These are phyloP conservation scores for Chionis minor DNA, from an alignment of 2,113 vertebrate species.

Conservation along the genomic window DNA sequence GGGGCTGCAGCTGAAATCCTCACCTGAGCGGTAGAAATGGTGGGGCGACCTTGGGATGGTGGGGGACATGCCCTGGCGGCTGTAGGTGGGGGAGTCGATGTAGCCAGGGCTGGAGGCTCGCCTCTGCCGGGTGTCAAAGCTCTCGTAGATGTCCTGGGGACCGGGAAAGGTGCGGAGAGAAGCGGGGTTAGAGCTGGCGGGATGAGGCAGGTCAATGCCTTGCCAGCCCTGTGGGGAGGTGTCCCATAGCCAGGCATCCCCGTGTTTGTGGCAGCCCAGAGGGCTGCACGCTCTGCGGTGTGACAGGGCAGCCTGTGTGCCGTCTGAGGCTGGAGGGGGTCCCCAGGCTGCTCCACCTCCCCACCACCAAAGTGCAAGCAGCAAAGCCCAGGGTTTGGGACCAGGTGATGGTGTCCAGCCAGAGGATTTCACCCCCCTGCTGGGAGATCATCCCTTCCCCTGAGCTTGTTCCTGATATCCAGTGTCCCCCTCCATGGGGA, in stretches of 20 bases:
- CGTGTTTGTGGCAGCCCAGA: accelerated
- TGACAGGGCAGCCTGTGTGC: background rate
- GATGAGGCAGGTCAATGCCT: background rate
- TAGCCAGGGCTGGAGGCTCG: slow-evolving; percentile 92
- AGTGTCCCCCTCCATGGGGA: accelerated
- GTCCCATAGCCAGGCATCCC: accelerated
- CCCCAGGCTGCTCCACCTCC: background rate
- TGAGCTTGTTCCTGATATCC: background rate
- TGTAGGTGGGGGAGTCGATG: slow-evolving; percentile 91
- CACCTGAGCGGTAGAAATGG: slow-evolving; percentile 92
- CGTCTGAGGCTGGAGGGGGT: background rate
- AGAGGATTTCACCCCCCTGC: background rate
- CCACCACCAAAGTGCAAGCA: background rate
- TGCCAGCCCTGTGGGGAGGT: accelerated
- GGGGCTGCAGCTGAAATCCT: background rate
- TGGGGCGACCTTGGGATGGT: slow-evolving; percentile 91
- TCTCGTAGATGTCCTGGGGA: slow-evolving; percentile 89
- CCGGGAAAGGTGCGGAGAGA: background rate
- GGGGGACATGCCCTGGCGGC: slow-evolving; percentile 92
- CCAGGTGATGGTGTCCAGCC: background rate
- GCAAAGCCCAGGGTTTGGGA: background rate
- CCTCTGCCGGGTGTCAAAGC: slow-evolving; percentile 88
- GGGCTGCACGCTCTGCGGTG: background rate
- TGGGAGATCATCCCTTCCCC: background rate
- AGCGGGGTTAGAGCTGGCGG: background rate